Conservation (phyloP, 37 sponge, comb jelly and placozoan genomes). For the Eunapius fragilis region DNA sequence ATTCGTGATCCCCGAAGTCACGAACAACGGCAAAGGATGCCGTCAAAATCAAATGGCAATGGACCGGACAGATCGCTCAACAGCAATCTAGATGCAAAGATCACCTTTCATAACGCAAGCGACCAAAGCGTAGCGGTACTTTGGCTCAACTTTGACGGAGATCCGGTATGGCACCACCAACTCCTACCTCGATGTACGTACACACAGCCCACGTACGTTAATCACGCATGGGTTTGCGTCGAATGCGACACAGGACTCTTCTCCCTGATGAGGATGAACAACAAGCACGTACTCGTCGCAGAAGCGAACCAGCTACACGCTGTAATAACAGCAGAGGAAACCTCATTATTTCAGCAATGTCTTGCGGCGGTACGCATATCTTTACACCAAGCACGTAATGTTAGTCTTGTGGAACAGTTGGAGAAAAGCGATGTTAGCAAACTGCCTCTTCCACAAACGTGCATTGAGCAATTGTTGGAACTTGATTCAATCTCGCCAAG, state of each 20-base stretch:
- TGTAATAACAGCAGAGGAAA: neutral
- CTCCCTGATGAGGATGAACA: conserved; percentile 2
- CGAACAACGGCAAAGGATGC: neutral
- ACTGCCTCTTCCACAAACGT: neutral
- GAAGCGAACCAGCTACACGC: neutral
- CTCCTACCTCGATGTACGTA: neutral
- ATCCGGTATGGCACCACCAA: neutral
- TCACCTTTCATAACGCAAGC: neutral
- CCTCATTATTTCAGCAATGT: neutral
- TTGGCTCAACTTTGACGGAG: conserved; percentile 6
- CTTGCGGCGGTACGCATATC: neutral
- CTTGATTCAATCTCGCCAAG: conserved; percentile 3
- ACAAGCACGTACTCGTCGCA: neutral
- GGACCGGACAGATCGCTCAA: neutral
- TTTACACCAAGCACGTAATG: neutral
- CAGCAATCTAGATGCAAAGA: neutral
- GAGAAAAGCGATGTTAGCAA: neutral
- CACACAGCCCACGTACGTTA: neutral
- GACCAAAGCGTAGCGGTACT: neutral
- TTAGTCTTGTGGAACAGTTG: neutral
- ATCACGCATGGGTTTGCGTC: conserved; percentile 16
- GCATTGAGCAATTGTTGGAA: neutral
- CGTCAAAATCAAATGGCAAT: neutral
- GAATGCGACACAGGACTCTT: conserved; percentile 4
- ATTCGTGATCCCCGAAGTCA: neutral